A percentile compares a stretch with the other conserved stretches of the same genome.
phyloP scores from a whole-genome alignment of 2,797 vertebrate genomes.

The Peromyscus attwateri region DNA sequence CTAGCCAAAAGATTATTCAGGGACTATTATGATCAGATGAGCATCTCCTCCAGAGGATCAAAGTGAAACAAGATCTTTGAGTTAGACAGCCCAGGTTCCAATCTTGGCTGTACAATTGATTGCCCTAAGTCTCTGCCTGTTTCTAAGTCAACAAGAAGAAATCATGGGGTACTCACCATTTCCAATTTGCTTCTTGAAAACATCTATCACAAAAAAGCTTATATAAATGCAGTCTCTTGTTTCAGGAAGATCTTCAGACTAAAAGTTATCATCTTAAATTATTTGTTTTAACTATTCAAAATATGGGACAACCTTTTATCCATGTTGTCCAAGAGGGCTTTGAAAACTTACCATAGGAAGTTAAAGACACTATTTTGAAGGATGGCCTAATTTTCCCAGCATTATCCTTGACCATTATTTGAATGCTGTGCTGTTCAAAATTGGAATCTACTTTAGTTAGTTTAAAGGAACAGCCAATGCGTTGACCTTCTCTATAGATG shows the following conservation, averaged over 20 bases:
- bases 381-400: slow-evolving; percentile 80
- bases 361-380: slow-evolving; percentile 74
- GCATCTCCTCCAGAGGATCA: slow-evolving; percentile 16
- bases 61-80: slow-evolving; percentile 53
- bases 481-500: slow-evolving; percentile 70
- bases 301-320: neutral
- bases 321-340: neutral
- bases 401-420: slow-evolving; percentile 80
- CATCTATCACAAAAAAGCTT: slow-evolving; percentile 26
- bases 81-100: neutral
- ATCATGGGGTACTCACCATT: neutral
- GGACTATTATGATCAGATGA: slow-evolving; percentile 31
- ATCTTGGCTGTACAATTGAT: slow-evolving; percentile 29
- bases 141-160: slow-evolving; percentile 39
- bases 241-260: slow-evolving; percentile 22
- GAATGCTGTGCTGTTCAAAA: slow-evolving; percentile 66
- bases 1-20: slow-evolving; percentile 19
- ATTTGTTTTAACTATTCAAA: slow-evolving; percentile 26
- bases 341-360: slow-evolving; percentile 79
- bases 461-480: slow-evolving; percentile 84
- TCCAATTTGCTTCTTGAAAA: slow-evolving; percentile 46
- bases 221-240: neutral
- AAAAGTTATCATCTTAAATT: neutral
- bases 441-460: slow-evolving; percentile 66
- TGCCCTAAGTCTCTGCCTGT: slow-evolving; percentile 1